Evolutionary conservation across 2,888 invertebrate genomes (phyloP), one percentile per base, ranked within the genome.

Genomic region (Scrobipalpa costella): DNA sequence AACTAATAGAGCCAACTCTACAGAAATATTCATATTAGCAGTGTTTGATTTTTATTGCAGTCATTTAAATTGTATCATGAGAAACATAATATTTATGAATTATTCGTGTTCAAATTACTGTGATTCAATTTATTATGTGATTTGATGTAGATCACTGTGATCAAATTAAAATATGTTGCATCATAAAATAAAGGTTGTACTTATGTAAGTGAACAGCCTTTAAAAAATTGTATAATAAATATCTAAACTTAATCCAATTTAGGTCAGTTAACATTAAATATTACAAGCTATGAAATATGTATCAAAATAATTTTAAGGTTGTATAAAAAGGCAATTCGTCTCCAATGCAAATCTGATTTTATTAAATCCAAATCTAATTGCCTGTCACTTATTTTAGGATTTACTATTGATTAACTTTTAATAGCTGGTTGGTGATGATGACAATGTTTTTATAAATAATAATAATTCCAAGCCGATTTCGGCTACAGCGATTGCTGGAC

Each of bases 61-160:
- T 57, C 9, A 57, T 57, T 57, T 57, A 38, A 57, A 38, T 57
- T 38, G 57, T 57, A 38, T 15, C 57, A 57, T 19, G 17, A 15
- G 15, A 17, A 57, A 36, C 8, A 36, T n/a, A 15, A 15, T 17
- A 38, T 38, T 38, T 13, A 13, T 9, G 7, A 11, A 36, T 8
- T 19, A 57, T 57, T 17, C 17, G 7, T 57, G 33, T 36, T 57
- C 13, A 21, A 33, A 55, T 55, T 1, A 49, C 7, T 15, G 15
- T 7, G 7, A 19, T 49, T 19, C 17, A 7, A 49, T 49, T 19
- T 19, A 2, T 17, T 9, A 49, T 9, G 19, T 49, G 19, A 44
- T 44, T 44, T 9, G 21, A 13, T 7, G 19, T 27, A 21, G 2
- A n/a, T 8, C 7, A 21, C 3, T 19, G 21, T 17, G 8, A 50